Percentiles rank a stretch among this genome's conserved stretches.
phyloP scores from a whole-genome alignment of 2,888 invertebrate species.

The Eristalis arbustorum region DNA sequence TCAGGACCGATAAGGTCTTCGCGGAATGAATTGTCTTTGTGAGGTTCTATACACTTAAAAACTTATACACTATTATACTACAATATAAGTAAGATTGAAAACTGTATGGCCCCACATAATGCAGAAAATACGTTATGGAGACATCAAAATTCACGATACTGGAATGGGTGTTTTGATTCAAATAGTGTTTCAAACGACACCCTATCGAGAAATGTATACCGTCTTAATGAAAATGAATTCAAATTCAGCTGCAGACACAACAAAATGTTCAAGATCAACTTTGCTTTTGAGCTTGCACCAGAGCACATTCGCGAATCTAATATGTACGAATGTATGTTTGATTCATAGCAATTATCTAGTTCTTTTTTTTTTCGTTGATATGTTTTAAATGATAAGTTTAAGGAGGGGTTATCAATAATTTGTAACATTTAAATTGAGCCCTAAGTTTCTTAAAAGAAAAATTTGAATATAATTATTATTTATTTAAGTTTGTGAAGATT shows the following conservation, averaged over 20 bases:
- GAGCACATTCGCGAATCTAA: not conserved
- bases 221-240: not conserved
- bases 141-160: slow-evolving; percentile 69
- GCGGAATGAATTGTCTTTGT: slow-evolving; percentile 9
- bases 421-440: slow-evolving; percentile 73
- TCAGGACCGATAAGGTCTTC: slow-evolving; percentile 26
- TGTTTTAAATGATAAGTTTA: not conserved
- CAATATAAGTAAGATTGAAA: slow-evolving; percentile 68
- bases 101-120: slow-evolving; percentile 70
- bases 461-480: slow-evolving; percentile 22
- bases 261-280: not conserved
- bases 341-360: not conserved
- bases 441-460: slow-evolving; percentile 67
- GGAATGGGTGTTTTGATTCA: slow-evolving; percentile 47
- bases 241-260: too few relatives aligned
- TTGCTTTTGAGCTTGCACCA: not conserved
- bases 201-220: not conserved
- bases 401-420: slow-evolving; percentile 64
- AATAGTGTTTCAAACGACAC: slow-evolving; percentile 19
- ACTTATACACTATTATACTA: slow-evolving; percentile 33
- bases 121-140: slow-evolving; percentile 71
- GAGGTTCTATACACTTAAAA: slow-evolving; percentile 22
- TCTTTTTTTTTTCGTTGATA: not conserved
- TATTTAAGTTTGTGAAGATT: slow-evolving; percentile 2
- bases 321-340: not conserved